Conservation (phyloP, 2,888 invertebrate genomes). For the Bruchidius siliquastri region DNA sequence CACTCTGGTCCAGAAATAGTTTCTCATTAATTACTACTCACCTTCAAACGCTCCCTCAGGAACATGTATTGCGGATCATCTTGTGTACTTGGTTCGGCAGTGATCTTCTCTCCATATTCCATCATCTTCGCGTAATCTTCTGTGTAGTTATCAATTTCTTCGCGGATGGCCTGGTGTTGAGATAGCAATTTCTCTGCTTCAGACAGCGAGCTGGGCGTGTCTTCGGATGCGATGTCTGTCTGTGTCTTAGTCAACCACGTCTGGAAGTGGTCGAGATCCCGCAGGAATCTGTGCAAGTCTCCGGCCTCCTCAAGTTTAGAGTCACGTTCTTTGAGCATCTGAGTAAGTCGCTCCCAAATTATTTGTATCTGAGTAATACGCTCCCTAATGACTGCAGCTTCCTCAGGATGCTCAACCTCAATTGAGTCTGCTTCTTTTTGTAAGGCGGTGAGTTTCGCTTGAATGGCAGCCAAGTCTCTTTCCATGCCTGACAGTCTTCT, state of each 20-base stretch:
- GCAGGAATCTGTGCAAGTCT: slow-evolving; percentile 94
- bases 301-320: slow-evolving; percentile 98
- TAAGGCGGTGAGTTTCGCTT: slow-evolving; percentile 91
- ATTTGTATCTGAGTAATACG: slow-evolving; percentile 86
- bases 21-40: neutral
- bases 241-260: slow-evolving; percentile 90
- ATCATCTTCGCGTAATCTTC: slow-evolving; percentile 97
- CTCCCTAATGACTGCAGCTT: slow-evolving; percentile 84
- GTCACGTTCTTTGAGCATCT: slow-evolving; percentile 93
- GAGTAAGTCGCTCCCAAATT: slow-evolving; percentile 91
- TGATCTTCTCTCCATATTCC: slow-evolving; percentile 96
- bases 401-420: slow-evolving; percentile 91
- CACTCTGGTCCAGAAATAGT: too few species aligned
- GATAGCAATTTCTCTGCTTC: slow-evolving; percentile 96
- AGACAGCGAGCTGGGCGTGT: slow-evolving; percentile 85
- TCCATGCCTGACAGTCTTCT: slow-evolving; percentile 94
- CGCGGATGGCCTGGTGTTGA: slow-evolving; percentile 97
- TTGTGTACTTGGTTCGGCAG: slow-evolving; percentile 79
- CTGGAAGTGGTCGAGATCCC: slow-evolving; percentile 99
- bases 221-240: slow-evolving; percentile 97
- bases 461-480: slow-evolving; percentile 96
- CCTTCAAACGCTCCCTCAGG: slow-evolving; percentile 91
- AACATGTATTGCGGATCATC: slow-evolving; percentile 99
- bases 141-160: slow-evolving; percentile 98
- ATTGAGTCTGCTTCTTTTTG: slow-evolving; percentile 91